phyloP scores from a whole-genome alignment of 2,113 vertebrate genomes.

The Anhinga anhinga region DNA sequence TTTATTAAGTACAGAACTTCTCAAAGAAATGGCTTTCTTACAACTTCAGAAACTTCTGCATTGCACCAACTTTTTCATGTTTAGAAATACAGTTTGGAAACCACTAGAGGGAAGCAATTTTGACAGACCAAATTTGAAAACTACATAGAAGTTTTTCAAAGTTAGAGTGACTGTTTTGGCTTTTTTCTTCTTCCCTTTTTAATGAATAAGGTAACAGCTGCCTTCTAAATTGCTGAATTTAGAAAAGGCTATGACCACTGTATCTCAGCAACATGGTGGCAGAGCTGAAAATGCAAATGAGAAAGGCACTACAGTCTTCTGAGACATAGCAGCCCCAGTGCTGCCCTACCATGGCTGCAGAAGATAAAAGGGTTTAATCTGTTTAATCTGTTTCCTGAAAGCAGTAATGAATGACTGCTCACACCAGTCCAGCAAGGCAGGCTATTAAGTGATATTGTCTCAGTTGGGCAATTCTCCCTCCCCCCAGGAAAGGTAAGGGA shows the following conservation, averaged over 20 bases:
- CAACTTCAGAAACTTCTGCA: neutral
- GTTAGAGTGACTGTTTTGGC: neutral
- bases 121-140: neutral
- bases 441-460: neutral
- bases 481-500: neutral
- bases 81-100: constrained; percentile 4
- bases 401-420: neutral
- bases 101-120: neutral
- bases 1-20: neutral
- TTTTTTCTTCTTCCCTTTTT: neutral
- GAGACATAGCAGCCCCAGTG: neutral
- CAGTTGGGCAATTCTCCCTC: neutral
- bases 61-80: neutral
- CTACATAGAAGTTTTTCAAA: neutral
- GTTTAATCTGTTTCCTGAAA: neutral
- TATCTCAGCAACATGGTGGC: neutral
- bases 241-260: neutral
- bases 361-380: neutral
- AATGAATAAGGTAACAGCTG: neutral
- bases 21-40: neutral
- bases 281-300: neutral
- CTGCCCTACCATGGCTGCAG: neutral
- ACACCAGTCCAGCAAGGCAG: neutral
- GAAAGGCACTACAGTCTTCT: neutral
- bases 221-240: neutral